A percentile compares a stretch with the other conserved stretches of the same genome.
phyloP scores from a whole-genome alignment of 2,888 invertebrate genomes.

The Gerris lacustris region DNA sequence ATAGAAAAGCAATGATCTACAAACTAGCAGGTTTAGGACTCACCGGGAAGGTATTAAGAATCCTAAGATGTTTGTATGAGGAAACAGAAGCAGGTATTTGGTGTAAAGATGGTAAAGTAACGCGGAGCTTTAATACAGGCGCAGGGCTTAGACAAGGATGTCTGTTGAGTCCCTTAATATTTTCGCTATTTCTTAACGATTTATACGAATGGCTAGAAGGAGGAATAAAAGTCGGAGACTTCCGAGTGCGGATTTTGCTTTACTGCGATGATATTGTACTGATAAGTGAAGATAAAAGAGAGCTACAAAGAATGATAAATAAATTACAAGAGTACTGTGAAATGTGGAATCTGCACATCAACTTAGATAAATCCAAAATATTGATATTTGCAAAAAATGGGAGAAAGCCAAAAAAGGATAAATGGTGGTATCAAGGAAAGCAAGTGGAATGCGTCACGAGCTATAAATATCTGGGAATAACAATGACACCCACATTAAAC shows the following conservation, averaged over 20 bases:
- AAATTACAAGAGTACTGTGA: neutral
- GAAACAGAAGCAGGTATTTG: neutral
- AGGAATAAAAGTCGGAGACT: too few relatives aligned
- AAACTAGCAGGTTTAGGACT: conserved; percentile 7
- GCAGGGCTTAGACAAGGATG: too few relatives aligned
- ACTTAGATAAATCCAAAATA: neutral
- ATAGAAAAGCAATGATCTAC: conserved; percentile 9
- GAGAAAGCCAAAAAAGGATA: neutral
- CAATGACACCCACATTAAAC: neutral
- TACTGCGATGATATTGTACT: too few relatives aligned
- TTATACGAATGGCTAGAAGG: too few relatives aligned
- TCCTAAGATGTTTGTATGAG: conserved; percentile 7
- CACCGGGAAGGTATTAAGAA: neutral
- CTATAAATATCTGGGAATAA: neutral
- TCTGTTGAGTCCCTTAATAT: too few relatives aligned
- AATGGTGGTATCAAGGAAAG: neutral
- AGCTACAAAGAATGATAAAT: too few relatives aligned
- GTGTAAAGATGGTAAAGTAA: conserved; percentile 2
- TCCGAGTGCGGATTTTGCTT: too few relatives aligned
- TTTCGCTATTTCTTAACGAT: too few relatives aligned
- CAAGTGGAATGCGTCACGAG: neutral
- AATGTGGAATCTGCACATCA: neutral
- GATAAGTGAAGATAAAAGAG: too few relatives aligned
- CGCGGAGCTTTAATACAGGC: neutral
- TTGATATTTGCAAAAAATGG: neutral